These are phyloP conservation scores for Drosophila gaucha DNA, from an alignment of 2,888 invertebrate genomes.

Conservation along the genomic window DNA sequence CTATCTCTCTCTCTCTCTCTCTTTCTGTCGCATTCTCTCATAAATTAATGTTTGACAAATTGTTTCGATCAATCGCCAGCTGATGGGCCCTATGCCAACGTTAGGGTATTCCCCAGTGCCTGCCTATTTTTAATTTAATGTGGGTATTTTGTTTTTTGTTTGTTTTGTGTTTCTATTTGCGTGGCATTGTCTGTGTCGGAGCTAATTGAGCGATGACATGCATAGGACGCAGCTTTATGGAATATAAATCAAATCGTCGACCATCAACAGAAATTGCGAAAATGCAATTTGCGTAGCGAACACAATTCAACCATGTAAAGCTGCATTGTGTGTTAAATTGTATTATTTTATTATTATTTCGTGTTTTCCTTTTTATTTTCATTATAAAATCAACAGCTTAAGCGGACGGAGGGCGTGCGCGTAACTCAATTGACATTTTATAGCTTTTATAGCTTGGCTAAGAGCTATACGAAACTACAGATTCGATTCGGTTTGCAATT, in stretches of 20 bases:
- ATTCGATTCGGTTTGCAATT: slow-evolving; percentile 9
- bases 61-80: neutral
- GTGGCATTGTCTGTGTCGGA: slow-evolving; percentile 25
- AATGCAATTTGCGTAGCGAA: slow-evolving; percentile 29
- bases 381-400: slow-evolving; percentile 13
- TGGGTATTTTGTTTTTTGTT: no score
- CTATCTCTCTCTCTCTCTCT: no score
- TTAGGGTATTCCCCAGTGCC: neutral
- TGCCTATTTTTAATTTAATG: neutral
- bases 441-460: slow-evolving; percentile 23
- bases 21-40: no score
- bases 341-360: slow-evolving; percentile 24
- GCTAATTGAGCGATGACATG: slow-evolving; percentile 54
- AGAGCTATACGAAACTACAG: neutral
- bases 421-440: slow-evolving; percentile 39
- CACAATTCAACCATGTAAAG: slow-evolving; percentile 20
- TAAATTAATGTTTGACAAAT: neutral
- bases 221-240: slow-evolving; percentile 25
- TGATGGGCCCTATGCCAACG: neutral
- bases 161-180: neutral
- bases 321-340: slow-evolving; percentile 38
- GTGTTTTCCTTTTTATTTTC: slow-evolving; percentile 5
- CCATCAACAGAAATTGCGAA: slow-evolving; percentile 21
- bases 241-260: slow-evolving; percentile 32
- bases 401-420: neutral